A percentile compares a stretch with the other conserved stretches of the same genome.
phyloP scores from a whole-genome alignment of 1,140 invertebrate genomes.

The Vanessa tameamea region DNA sequence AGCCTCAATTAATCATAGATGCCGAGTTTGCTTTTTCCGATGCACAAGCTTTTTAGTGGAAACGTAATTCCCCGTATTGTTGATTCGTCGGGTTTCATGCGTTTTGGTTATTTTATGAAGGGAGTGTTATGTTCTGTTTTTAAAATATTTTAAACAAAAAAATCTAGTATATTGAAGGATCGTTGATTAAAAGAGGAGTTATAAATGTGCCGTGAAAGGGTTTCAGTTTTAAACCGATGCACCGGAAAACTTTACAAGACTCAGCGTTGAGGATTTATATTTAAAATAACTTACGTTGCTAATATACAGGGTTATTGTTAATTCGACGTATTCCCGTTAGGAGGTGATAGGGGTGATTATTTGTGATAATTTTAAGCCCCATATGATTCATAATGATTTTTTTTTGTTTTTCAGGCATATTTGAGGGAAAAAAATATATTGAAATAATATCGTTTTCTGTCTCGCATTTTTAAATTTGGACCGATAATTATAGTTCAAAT shows the following conservation, averaged over 20 bases:
- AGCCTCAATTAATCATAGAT: constrained; percentile 60
- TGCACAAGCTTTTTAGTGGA: constrained; percentile 39
- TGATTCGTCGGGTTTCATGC: constrained; percentile 34
- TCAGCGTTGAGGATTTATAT: constrained; percentile 26
- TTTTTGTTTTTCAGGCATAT: too few species aligned
- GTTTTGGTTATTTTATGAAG: constrained; percentile 33
- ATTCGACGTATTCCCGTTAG: too few species aligned
- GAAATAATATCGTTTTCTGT: too few species aligned
- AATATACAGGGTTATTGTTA: too few species aligned
- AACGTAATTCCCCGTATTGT: constrained; percentile 44
- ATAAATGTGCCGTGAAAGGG: constrained; percentile 15
- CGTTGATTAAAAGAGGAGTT: constrained; percentile 12
- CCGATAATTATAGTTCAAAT: too few species aligned
- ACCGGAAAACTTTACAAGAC: constrained; percentile 12
- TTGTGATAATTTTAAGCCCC: too few species aligned
- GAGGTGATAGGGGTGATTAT: too few species aligned
- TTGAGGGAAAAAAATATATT: too few species aligned
- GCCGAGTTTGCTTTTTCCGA: constrained; percentile 45
- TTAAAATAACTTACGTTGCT: constrained; percentile 28
- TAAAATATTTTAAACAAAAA: not conserved
- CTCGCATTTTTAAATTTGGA: too few species aligned
- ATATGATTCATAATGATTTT: too few species aligned
- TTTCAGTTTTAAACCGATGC: constrained; percentile 26
- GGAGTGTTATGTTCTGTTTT: not conserved
- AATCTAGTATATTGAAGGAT: not conserved